Evolutionary conservation across 2,113 vertebrate species (phyloP), one percentile per base, ranked within the genome.

Genomic region (Pelecanoides urinatrix): DNA sequence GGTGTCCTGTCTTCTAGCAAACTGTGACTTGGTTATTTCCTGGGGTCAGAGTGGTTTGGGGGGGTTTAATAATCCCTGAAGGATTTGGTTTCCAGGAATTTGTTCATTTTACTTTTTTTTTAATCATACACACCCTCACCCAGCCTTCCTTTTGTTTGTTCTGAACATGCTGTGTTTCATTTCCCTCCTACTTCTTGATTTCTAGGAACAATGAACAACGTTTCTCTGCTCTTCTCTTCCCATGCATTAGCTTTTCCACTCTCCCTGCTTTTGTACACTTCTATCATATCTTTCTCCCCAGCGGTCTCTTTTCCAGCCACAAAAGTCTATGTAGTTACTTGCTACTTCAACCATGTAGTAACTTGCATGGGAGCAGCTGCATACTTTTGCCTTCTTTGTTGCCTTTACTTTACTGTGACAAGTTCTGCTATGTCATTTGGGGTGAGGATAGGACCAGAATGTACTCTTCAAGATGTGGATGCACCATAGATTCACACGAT

Each of bases 81-180:
- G 23, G 34, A 42, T 76, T 55, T 61, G 7, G 26, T 93, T 88
- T 52, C 16, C 18, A 30, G 47, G 0, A 34, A 34, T 66, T 47
- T 47, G 8, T 62, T 67, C 4, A 10, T 8, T 71, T 15, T 74
- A 16, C 10, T 52, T 49, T 45, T 42, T 71, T 71, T 40, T 2
- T 22, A 55, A 12, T 59, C 15, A 52, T 14, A 25, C 10, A 5
- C 6, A 5, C 8, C 3, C 9, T 2, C 29, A 11, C 2, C 9
- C 8, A 17, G 5, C 4, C 13, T 55, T 58, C n/a, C 13, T 52
- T 85, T 81, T 42, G 7, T 50, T 67, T 66, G 11, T 72, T 36
- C 50, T 38, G 61, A 93, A 27, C 9, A 21, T 16, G 15, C 36
- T 36, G 10, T 49, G 15, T 78, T 83, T 82, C 34, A 42, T 76